These are phyloP conservation scores for Platypus cylindrus DNA, from an alignment of 2,888 invertebrate species.

Conservation along the genomic window DNA sequence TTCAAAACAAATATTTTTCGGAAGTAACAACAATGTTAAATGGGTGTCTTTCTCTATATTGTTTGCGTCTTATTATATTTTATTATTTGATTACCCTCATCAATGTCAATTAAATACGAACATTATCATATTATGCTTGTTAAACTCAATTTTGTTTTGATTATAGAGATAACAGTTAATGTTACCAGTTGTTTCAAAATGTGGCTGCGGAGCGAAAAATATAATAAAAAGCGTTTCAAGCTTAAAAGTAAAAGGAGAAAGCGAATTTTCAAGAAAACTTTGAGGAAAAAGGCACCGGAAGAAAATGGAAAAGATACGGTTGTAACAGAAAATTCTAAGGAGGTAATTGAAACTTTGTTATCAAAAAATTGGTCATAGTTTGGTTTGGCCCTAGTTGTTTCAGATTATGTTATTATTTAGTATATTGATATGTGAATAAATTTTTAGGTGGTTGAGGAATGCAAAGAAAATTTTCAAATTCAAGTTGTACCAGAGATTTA, in stretches of 20 bases:
- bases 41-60: too few relatives aligned
- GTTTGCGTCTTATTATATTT: too few relatives aligned
- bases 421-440: too few relatives aligned
- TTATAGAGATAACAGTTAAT: too few relatives aligned
- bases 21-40: too few relatives aligned
- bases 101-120: too few relatives aligned
- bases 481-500: slow-evolving; percentile 32
- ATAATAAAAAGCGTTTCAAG: slow-evolving; percentile 38
- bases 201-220: slow-evolving; percentile 57
- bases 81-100: too few relatives aligned
- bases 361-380: neutral
- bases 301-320: slow-evolving; percentile 14
- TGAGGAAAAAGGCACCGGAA: slow-evolving; percentile 22
- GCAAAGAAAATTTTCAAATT: slow-evolving; percentile 31
- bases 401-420: too few relatives aligned
- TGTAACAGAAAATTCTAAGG: slow-evolving; percentile 5
- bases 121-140: too few relatives aligned
- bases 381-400: too few relatives aligned
- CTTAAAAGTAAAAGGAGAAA: slow-evolving; percentile 24
- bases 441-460: slow-evolving; percentile 23
- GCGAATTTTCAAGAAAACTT: slow-evolving; percentile 21
- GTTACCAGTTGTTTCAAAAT: slow-evolving; percentile 30
- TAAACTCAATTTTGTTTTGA: too few relatives aligned
- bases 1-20: too few relatives aligned
- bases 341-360: slow-evolving; percentile 3